These are phyloP conservation scores for Ectemnius lituratus DNA, from an alignment of 2,888 invertebrate species.

Conservation along the genomic window DNA sequence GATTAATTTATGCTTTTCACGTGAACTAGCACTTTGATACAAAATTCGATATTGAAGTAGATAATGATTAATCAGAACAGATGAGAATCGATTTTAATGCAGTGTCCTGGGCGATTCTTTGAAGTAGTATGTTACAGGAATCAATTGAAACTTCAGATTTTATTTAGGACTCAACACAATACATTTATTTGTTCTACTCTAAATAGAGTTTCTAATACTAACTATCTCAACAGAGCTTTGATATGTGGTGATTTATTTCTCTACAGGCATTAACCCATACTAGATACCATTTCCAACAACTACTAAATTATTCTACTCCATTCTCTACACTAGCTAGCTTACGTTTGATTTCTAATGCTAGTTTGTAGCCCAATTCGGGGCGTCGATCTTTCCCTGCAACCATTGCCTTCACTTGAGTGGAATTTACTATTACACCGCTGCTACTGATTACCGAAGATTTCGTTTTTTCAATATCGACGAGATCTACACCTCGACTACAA, in stretches of 20 bases:
- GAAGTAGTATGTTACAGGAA: too few species aligned
- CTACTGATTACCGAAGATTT: conserved; percentile 86
- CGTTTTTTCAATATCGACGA: conserved; percentile 90
- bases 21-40: too few species aligned
- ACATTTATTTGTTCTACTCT: conserved; percentile 4
- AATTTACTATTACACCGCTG: conserved; percentile 89
- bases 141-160: too few species aligned
- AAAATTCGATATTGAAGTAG: too few species aligned
- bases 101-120: too few species aligned
- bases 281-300: conserved; percentile 13
- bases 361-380: conserved; percentile 92
- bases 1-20: neutral
- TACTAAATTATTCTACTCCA: conserved; percentile 29
- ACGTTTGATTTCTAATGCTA: conserved; percentile 88
- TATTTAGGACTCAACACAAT: neutral
- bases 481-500: conserved; percentile 92
- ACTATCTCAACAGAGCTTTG: too few species aligned
- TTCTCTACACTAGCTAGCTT: conserved; percentile 38
- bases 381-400: conserved; percentile 92
- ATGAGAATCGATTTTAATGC: too few species aligned
- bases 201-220: neutral
- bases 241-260: too few species aligned
- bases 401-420: conserved; percentile 90
- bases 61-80: too few species aligned
- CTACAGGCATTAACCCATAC: too few species aligned